Base-by-base conservation (phyloP, 1,140 invertebrate genomes). In the Dufourea novaeangliae region DNA sequence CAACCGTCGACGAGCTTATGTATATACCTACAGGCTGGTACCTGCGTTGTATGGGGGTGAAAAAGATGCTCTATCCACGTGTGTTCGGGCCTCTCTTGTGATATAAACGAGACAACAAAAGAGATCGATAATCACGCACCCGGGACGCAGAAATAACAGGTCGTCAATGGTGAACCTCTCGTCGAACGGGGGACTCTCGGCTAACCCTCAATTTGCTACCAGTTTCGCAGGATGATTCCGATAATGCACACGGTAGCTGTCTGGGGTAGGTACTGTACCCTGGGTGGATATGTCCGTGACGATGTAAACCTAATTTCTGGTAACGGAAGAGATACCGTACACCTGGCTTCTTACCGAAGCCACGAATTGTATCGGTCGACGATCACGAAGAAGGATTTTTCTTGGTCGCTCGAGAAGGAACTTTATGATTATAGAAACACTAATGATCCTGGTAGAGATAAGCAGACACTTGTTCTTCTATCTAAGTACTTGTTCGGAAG, bases 91-190 rank as follows among this genome's bases (percentile, higher is more conserved):
- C 11, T n/a, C 25, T 59, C 50, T 56, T 25, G 11, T 32, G 22
- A 50, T 39, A 41, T 14, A 50, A 41, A 59, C 56, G 29, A 50
- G 57, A 67, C 52, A 7, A 74, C 63, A 75, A 80, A 80, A 74
- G 57, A 32, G 56, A 50, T 80, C 68, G 73, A 41, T n/a, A 69
- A 46, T 69, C 78, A 44, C 27, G 57, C 32, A n/a, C 34, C 39
- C 57, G 57, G 39, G 78, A 75, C 73, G 70, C 79, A 29, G 46
- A 69, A 80, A 79, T 62, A 74, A 63, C 63, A 11, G 44, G 41
- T 41, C 41, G 56, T 25, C 63, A 17, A 29, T n/a, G 62, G 46
- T 72, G 22, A n/a, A n/a, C 50, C 12, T 2, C 32, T 56, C 50
- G 50, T 6, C 68, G 5, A 57, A 69, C 67, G 54, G 3, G 17